Conservation (phyloP, 2,888 invertebrate species). For the Sesia apiformis region DNA sequence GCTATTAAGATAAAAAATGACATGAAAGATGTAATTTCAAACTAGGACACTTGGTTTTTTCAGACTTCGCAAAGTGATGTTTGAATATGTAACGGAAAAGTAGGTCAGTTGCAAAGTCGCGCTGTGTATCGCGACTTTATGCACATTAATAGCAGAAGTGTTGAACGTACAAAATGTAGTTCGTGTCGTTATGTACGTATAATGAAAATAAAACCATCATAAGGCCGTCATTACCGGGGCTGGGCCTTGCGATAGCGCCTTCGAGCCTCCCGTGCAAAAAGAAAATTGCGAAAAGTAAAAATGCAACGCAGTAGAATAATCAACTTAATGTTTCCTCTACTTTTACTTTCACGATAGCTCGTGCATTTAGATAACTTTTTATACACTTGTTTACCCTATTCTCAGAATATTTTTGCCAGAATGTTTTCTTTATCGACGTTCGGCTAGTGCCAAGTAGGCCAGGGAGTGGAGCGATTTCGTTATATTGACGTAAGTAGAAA, state of each 20-base stretch:
- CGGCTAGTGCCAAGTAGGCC: too few species aligned
- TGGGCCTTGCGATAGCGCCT: conserved; percentile 3
- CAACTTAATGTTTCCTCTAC: not conserved
- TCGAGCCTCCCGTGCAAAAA: not conserved
- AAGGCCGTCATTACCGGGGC: conserved; percentile 8
- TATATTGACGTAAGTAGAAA: too few species aligned
- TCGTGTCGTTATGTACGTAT: not conserved
- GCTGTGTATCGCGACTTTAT: not conserved
- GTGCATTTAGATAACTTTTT: not conserved
- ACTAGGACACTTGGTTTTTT: too few species aligned
- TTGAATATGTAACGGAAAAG: not conserved
- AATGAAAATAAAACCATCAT: conserved; percentile 6
- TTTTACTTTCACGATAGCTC: not conserved
- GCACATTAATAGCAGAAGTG: too few species aligned
- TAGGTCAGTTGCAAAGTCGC: not conserved
- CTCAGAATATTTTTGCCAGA: too few species aligned
- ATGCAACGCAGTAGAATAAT: not conserved
- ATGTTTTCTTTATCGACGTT: too few species aligned
- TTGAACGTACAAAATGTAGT: too few species aligned
- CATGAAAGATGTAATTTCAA: conserved; percentile 6
- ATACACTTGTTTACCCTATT: too few species aligned
- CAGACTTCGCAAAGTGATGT: not conserved
- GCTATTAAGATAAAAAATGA: conserved; percentile 13
- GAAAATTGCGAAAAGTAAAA: not conserved
- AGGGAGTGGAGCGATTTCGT: too few species aligned